Evolutionary conservation across 2,797 vertebrate genomes (phyloP).

Genomic region (Pseudotriccus pelzelni): DNA sequence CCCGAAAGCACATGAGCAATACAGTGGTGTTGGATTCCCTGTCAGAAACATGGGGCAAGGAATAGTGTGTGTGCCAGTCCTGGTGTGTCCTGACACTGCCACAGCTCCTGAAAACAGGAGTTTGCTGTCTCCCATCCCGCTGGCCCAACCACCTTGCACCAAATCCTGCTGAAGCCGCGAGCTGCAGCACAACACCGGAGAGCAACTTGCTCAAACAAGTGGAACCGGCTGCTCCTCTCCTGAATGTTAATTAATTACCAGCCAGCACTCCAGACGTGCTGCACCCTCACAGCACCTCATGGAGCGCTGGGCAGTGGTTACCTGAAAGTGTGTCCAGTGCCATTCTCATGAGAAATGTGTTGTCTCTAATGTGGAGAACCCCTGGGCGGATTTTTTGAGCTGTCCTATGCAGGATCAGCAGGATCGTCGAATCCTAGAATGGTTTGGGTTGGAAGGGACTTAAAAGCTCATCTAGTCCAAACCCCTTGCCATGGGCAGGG

Average conservation of each 20-base stretch:
- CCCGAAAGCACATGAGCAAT: not conserved
- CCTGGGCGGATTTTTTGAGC: not conserved
- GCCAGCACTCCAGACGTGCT: accelerated
- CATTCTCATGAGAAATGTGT: accelerated
- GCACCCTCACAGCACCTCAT: not conserved
- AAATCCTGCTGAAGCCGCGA: not conserved
- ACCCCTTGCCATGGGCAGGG: not conserved
- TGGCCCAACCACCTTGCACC: not conserved
- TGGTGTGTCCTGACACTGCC: too few relatives aligned
- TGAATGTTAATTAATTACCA: constrained; percentile 1
- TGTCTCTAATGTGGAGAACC: not conserved
- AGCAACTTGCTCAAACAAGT: not conserved
- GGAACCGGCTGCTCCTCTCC: not conserved
- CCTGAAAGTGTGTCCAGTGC: not conserved
- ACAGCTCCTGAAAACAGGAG: not conserved
- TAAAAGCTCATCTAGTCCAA: not conserved
- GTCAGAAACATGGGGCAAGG: not conserved
- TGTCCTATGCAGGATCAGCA: not conserved
- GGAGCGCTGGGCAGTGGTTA: not conserved
- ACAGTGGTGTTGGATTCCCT: accelerated
- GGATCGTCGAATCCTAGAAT: not conserved
- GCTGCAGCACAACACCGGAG: not conserved
- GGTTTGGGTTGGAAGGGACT: not conserved
- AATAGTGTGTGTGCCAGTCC: accelerated
- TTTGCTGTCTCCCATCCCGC: not conserved